phyloP scores from a whole-genome alignment of 2,797 vertebrate genomes.

The Tenualosa ilisha region DNA sequence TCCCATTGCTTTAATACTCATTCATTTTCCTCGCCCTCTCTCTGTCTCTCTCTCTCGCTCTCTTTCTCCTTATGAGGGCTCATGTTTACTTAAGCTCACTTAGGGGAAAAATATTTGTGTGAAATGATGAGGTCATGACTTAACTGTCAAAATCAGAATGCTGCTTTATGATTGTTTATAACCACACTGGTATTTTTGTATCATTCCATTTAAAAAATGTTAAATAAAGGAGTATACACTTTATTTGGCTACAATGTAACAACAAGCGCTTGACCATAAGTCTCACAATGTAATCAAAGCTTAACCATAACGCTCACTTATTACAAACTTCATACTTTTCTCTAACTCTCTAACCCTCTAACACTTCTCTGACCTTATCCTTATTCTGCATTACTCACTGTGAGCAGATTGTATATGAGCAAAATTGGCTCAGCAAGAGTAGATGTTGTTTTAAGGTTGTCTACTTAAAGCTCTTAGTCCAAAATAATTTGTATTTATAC shows the following conservation, averaged over 20 bases:
- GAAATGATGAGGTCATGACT: neutral
- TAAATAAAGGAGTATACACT: neutral
- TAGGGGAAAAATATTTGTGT: neutral
- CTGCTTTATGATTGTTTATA: neutral
- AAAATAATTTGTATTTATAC: neutral
- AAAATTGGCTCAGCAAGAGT: neutral
- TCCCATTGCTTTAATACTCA: constrained; percentile 40
- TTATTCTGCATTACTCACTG: neutral
- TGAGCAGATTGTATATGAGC: neutral
- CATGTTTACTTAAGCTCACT: neutral
- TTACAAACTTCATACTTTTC: neutral
- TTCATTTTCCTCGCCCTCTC: neutral
- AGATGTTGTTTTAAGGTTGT: neutral
- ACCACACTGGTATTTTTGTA: neutral
- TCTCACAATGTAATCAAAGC: neutral
- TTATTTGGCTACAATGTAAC: neutral
- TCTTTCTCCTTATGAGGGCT: neutral
- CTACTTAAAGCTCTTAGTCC: neutral
- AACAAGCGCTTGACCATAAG: neutral
- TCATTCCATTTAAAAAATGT: neutral
- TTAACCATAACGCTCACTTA: neutral
- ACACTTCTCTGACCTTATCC: neutral
- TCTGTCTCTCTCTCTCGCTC: neutral
- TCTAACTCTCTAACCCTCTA: no score
- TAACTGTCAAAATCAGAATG: neutral